Conservation (phyloP, 1,140 invertebrate genomes). For the Zophobas morio region DNA sequence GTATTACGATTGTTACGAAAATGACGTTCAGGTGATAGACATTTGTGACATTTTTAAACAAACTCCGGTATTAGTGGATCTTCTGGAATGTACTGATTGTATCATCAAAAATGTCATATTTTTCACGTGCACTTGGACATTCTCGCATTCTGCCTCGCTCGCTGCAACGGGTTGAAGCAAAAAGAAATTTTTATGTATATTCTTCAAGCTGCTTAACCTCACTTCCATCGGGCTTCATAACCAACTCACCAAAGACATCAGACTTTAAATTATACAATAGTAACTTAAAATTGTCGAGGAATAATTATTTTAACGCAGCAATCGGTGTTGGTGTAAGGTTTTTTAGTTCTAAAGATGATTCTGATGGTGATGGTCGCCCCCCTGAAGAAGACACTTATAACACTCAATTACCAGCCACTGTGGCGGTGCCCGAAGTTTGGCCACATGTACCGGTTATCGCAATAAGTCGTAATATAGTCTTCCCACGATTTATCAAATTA, state of each 20-base stretch:
- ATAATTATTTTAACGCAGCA: not conserved
- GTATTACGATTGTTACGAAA: too few relatives aligned
- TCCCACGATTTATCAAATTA: constrained; percentile 98
- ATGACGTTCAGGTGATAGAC: too few relatives aligned
- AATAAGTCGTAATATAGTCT: constrained; percentile 94
- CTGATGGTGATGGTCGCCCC: constrained; percentile 63
- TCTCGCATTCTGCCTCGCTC: constrained; percentile 18
- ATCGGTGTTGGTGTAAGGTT: not conserved
- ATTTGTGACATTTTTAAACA: too few relatives aligned
- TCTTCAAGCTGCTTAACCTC: constrained; percentile 25
- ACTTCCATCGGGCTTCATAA: not conserved
- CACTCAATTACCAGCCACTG: constrained; percentile 84
- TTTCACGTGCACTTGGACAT: constrained; percentile 7
- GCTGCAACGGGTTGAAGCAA: not conserved
- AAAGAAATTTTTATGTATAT: constrained; percentile 26
- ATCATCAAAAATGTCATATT: constrained; percentile 11
- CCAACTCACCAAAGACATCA: not conserved
- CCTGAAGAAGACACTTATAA: constrained; percentile 61
- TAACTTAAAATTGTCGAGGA: not conserved
- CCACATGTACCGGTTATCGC: constrained; percentile 96
- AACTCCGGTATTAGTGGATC: too few relatives aligned
- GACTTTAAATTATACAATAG: constrained; percentile 10
- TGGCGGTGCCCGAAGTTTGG: constrained; percentile 97
- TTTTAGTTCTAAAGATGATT: constrained; percentile 38
- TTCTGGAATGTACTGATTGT: too few relatives aligned